These are phyloP conservation scores for Gadus chalcogrammus DNA, from an alignment of 2,113 vertebrate species.

Conservation along the genomic window DNA sequence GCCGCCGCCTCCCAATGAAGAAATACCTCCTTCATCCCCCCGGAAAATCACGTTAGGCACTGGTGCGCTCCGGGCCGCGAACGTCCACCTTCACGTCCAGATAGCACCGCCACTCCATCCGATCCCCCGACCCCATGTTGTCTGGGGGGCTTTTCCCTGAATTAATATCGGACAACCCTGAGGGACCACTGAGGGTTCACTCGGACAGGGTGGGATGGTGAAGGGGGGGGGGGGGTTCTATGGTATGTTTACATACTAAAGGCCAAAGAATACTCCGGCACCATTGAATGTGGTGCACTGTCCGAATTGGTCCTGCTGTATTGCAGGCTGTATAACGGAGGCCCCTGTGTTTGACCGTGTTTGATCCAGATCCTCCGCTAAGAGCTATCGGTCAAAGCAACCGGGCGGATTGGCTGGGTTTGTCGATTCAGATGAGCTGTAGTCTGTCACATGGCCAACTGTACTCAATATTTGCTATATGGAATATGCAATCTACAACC, in stretches of 20 bases:
- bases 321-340: not conserved
- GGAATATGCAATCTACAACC: too few relatives aligned
- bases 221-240: conserved; percentile 9
- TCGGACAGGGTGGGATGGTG: conserved; percentile 13
- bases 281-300: conserved; percentile 38
- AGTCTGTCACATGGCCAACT: too few relatives aligned
- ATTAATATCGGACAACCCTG: conserved; percentile 56
- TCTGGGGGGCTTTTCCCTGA: conserved; percentile 42
- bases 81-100: conserved; percentile 32
- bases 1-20: conserved; percentile 44
- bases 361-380: not conserved
- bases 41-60: conserved; percentile 58
- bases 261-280: conserved; percentile 33
- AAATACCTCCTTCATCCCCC: conserved; percentile 56
- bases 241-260: conserved; percentile 33
- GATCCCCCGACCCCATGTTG: conserved; percentile 16
- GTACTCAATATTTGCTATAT: too few relatives aligned
- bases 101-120: too few relatives aligned
- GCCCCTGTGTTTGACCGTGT: conserved; percentile 1
- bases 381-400: not conserved
- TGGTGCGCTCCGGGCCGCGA: conserved; percentile 31
- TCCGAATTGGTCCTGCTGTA: conserved; percentile 44
- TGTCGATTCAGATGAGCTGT: not conserved
- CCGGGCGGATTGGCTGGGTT: too few relatives aligned
- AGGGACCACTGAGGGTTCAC: conserved; percentile 8